Base-by-base conservation (phyloP, 1,140 invertebrate species). In the Dreissena polymorpha region DNA sequence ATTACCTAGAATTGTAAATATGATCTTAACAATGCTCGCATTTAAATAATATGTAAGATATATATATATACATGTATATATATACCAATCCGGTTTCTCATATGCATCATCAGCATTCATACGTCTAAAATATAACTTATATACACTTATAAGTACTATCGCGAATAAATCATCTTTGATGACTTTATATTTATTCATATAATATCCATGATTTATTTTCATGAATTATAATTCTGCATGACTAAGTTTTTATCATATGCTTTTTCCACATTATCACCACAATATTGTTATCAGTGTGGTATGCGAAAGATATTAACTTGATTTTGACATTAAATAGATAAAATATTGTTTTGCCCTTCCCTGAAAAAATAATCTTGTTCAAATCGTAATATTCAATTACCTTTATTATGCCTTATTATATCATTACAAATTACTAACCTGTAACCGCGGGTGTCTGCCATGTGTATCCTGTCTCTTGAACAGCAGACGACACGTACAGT, bases 391-490 rank as follows among this genome's bases (percentile, higher is more conserved):
- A 23, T 60, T 55, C 21, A 6, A 60, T n/a, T 10, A 6, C 57
- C 12, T 60, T 60, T 3, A 12, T 60, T n/a, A 60, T n/a, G 21
- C 2, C 18, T 12, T 55, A n/a, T 18, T 60, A 60, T 60, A 12
- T 60, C 16, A 68, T 18, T 6, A 68, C 14, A 2, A 14, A 8
- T 16, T 27, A 25, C 65, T 16, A 7, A 68, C 60, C 60, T 23
- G 50, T 53, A 8, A 8, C 23, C 14, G 72, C 14, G 23, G 69
- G 18, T 10, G 79, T 74, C 21, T 82, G 79, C 79, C 79, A 82
- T 23, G 57, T 55, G 25, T 82, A 82, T 27, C 70, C 79, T 8
- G 70, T 82, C 64, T 82, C 79, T 3, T 65, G 10, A 13, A 67
- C 71, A 53, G 79, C 79, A n/a, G 69, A 51, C 10, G 68, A 50